These are phyloP conservation scores for Acrobasis repandana DNA, from an alignment of 2,888 invertebrate species.

Conservation along the genomic window DNA sequence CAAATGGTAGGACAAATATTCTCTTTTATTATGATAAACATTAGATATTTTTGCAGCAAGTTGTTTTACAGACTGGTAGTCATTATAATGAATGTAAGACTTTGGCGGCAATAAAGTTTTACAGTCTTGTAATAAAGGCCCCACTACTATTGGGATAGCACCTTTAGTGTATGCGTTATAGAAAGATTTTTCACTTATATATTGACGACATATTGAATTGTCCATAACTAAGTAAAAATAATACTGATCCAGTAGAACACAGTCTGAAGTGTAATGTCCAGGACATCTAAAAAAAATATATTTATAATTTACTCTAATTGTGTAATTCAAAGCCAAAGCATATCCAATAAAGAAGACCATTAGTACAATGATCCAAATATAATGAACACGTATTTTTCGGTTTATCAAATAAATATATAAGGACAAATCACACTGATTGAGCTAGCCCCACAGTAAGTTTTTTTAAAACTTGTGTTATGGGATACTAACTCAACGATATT, in stretches of 20 bases:
- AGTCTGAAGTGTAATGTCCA: slow-evolving; percentile 84
- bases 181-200: slow-evolving; percentile 87
- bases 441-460: no score
- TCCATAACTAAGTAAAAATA: slow-evolving; percentile 88
- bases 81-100: slow-evolving; percentile 84
- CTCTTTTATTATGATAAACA: slow-evolving; percentile 62
- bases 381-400: no score
- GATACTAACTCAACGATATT: no score
- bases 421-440: no score
- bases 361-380: no score
- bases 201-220: slow-evolving; percentile 86
- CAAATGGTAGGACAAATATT: slow-evolving; percentile 70
- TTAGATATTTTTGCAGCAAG: slow-evolving; percentile 78
- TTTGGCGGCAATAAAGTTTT: slow-evolving; percentile 82
- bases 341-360: no score
- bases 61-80: slow-evolving; percentile 72
- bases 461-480: no score
- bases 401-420: no score
- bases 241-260: slow-evolving; percentile 80
- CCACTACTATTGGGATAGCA: slow-evolving; percentile 63
- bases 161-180: slow-evolving; percentile 30
- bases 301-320: no score
- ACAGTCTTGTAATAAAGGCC: slow-evolving; percentile 76
- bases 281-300: slow-evolving; percentile 80
- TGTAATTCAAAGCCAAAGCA: no score